Evolutionary conservation across 2,113 vertebrate genomes (phyloP), one percentile per base, ranked within the genome.

Genomic region (Tachysurus vachellii): DNA sequence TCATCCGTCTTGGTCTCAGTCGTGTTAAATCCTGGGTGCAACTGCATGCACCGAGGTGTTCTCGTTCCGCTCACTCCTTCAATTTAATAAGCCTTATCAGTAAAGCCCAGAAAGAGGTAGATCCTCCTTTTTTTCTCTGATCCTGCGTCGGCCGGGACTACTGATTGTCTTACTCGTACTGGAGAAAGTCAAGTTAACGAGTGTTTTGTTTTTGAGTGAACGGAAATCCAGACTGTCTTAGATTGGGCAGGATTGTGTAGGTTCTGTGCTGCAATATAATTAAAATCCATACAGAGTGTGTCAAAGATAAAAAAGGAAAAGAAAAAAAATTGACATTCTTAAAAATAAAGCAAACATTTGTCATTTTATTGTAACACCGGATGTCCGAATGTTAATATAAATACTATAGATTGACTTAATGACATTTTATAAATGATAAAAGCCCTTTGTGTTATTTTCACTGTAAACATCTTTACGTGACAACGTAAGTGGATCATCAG

Each of bases 71-170:
- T 53, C 80, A 62, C 68, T 87, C 82, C 70, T 62, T 80, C 68
- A 87, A 76, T 82, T 75, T 62, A 83, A 87, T 87, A 80, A 80
- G 42, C 26, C 44, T 87, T 76, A 87, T 73, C 80, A 26, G 42
- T 26, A 28, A 19, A 61, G 54, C 79, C 85, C 79, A 82, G 85
- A 73, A 62, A 86, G 75, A 80, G 61, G 59, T 42, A 66, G 75
- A 66, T 66, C 84, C 75, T 79, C 59, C 75, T 44, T 42, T 47
- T 61, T 54, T 79, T 79, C n/a, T 79, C 85, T 42, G 62, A 80
- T 80, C 28, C 76, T 21, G 12, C 14, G 0, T 57, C 62, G 36
- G 57, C 54, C 1, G 16, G 83, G 44, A 64, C 0, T 57, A 19
- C 26, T 42, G 68, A 53, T 86, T 21, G 82, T 50, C 71, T 85